phyloP scores from a whole-genome alignment of 2,113 vertebrate species.

The Oenanthe oenanthe region DNA sequence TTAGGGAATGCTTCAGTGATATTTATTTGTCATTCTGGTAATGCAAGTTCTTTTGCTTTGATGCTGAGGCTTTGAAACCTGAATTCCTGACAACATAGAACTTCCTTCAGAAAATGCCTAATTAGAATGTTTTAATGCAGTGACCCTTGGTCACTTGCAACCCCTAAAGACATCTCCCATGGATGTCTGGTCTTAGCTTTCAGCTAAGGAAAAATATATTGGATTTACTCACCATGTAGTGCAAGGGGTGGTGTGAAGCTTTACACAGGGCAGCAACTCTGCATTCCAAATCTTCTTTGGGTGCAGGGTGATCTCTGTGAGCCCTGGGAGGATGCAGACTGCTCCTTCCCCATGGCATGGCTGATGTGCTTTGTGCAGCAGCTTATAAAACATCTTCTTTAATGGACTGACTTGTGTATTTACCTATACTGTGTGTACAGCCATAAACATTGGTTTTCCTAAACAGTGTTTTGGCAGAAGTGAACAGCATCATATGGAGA shows the following conservation, averaged over 20 bases:
- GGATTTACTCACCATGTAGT: neutral
- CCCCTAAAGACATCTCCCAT: neutral
- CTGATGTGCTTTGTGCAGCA: neutral
- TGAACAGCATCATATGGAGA: neutral
- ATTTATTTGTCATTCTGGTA: constrained; percentile 54
- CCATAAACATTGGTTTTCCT: neutral
- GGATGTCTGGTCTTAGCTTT: neutral
- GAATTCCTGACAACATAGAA: neutral
- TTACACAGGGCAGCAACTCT: neutral
- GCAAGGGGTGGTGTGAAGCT: neutral
- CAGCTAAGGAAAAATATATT: neutral
- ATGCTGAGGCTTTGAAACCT: constrained; percentile 38
- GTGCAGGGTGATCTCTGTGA: neutral
- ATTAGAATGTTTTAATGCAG: constrained; percentile 32
- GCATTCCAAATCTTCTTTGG: neutral
- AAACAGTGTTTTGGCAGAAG: neutral
- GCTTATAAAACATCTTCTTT: neutral
- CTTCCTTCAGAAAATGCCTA: neutral
- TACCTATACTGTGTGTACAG: neutral
- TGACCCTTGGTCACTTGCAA: neutral
- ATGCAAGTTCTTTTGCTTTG: constrained; percentile 19
- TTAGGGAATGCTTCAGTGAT: constrained; percentile 47
- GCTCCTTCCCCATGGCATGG: neutral
- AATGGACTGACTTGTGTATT: neutral
- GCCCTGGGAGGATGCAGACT: neutral